Base-by-base conservation (phyloP, 1,140 invertebrate genomes). In the Leptoteleia sp. region DNA sequence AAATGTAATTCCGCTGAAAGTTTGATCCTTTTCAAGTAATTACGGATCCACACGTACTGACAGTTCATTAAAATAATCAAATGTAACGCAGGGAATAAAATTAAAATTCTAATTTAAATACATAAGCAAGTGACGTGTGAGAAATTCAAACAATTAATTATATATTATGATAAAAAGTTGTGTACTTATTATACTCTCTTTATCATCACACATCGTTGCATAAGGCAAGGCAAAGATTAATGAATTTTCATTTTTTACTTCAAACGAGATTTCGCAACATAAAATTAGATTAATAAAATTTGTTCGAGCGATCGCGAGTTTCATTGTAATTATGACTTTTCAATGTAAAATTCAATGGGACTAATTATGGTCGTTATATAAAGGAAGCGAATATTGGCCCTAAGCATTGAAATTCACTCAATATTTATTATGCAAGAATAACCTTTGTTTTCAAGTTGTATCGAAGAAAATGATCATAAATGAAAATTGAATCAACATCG, bases 91-190 rank as follows among this genome's bases (percentile, higher is more conserved):
- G 15, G 15, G 5, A 8, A 16, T n/a, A 3, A 45, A 45, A 45
- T 38, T 25, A 40, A 8, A 16, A 54, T 4, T 54, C 11, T 27
- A 54, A 54, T 54, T 54, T 57, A 42, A 31, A 31, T 43, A 43
- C 13, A 31, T 8, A 43, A 13, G 12, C 22, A 17, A 57, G 38
- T 57, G 40, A 61, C 42, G 55, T 25, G 55, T 61, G 27, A 47
- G 27, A 61, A 61, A 47, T 61, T 61, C 8, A 17, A 35, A 37
- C 19, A 61, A 61, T 47, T 61, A 61, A 61, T 61, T 61, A 31
- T 33, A 29, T 17, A 43, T 45, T 43, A 43, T 29, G 54, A 59
- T 59, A 43, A 59, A 59, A 43, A 31, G 25, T 16, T 40, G 27
- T 59, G 40, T 31, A 59, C 25, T 59, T 19, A 33, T 59, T 43